Evolutionary conservation across 2,113 vertebrate genomes (phyloP), one percentile per base, ranked within the genome.

Genomic region (Cnemophilus loriae): DNA sequence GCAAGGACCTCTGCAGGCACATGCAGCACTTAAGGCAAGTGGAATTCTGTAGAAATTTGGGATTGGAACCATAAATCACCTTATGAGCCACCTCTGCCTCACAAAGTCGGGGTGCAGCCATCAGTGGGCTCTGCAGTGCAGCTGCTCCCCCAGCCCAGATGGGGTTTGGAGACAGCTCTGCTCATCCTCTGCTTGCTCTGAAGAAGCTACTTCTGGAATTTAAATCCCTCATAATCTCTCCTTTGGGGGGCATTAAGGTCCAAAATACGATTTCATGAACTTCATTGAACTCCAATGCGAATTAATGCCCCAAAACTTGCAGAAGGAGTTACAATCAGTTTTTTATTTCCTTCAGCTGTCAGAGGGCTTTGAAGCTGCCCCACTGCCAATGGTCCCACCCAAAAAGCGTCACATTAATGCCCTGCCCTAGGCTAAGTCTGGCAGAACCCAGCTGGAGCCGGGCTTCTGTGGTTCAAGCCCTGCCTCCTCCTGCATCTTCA

Each of bases 121-220:
- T 18, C 1, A 3, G 41, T 10, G 50, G 16, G 59, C 28, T 94
- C 46, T 41, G 87, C 50, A 0, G 0, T 22, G 32, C 33, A 44
- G 80, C 37, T 0, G 0, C 65, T 86, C 0, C 11, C 55, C 70
- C 41, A 11, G 47, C 44, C 44, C 61, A 24, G 21, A 14, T 0
- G 4, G 5, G 46, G 47, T 24, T 57, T 63, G 74, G 71, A 57
- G 33, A 46, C 55, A 56, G 60, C n/a, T 41, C 56, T 78, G 39
- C 49, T 79, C 17, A 0, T 67, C 64, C 27, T 87, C 87, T 68
- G 37, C 16, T 37, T 44, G 37, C n/a, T 55, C 67, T 78, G 78
- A 63, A 82, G 84, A 68, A 82, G 65, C 28, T 20, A 1, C 64
- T 87, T 50, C 63, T 93, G 61, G 46, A 79, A 77, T 50, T 74